Evolutionary conservation across 2,113 vertebrate species (phyloP), one percentile per base, ranked within the genome.

Genomic region (Leptobrachium leishanense): DNA sequence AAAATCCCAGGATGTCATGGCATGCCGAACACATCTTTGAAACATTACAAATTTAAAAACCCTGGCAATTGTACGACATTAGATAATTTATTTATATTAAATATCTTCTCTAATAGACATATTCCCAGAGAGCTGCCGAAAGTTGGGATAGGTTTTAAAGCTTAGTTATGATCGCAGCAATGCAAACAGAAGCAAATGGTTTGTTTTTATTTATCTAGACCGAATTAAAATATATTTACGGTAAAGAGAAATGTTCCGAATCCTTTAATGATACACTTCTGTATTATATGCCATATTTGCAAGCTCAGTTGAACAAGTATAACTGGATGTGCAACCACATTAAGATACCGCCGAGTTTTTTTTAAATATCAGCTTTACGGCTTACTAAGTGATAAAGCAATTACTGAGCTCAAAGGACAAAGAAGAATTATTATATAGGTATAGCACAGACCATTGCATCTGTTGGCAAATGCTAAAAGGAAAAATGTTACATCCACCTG

Each of bases 11-110:
- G 86, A 83, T 84, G 76, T 46, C 87, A 65, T 73, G 82, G 74
- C 84, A 79, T 83, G 85, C 76, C 87, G 73, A 78, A 82, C 87
- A 89, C 89, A 90, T 83, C 83, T 91, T 89, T 88, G 77, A 90
- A 92, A 92, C 89, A 87, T 87, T 88, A 76, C 82, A 76, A 81
- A 86, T 85, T 89, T 91, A 90, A 88, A 31, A 50, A 50, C 85
- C 89, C 87, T 90, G 88, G 85, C 86, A 88, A 91, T 92, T 90
- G 87, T 92, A 91, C 89, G 91, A 91, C 87, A 90, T 88, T 88
- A 86, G 83, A 90, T 85, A 91, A 85, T 74, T 90, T 87, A 91
- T 89, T 91, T 91, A 84, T 90, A 86, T 84, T 90, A 86, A 91
- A 91, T 81, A 88, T 83, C 79, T 87, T 57, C 63, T 89, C 87